These are phyloP conservation scores for Nothura maculosa DNA, from an alignment of 2,797 vertebrate genomes.

Conservation along the genomic window DNA sequence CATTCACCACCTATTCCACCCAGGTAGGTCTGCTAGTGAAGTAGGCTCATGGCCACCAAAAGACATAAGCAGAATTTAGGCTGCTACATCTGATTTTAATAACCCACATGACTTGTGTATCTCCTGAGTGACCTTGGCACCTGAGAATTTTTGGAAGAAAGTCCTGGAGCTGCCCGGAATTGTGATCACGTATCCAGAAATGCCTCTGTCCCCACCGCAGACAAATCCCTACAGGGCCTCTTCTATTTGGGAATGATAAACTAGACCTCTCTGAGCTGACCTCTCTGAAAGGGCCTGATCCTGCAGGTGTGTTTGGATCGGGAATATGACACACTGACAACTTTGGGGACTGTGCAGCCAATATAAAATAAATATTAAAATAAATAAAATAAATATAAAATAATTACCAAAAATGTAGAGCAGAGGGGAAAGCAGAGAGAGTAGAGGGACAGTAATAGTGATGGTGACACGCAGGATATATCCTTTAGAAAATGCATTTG, in stretches of 20 bases:
- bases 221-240: background rate
- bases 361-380: background rate
- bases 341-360: background rate
- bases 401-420: background rate
- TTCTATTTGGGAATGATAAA: background rate
- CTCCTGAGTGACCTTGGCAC: background rate
- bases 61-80: background rate
- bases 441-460: background rate
- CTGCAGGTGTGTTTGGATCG: background rate
- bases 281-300: background rate
- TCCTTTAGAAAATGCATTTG: background rate
- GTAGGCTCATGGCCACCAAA: background rate
- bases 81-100: background rate
- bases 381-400: background rate
- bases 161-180: background rate
- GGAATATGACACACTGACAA: fast-evolving
- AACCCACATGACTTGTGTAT: background rate
- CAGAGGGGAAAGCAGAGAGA: background rate
- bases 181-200: background rate
- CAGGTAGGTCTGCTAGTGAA: background rate
- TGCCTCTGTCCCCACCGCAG: background rate
- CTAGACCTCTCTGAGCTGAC: background rate
- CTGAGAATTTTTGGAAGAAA: background rate
- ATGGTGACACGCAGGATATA: background rate
- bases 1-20: background rate